A percentile compares a stretch with the other conserved stretches of the same genome.
Conservation (phyloP, 2,113 vertebrate species). For the Prochilodus magdalenae region DNA sequence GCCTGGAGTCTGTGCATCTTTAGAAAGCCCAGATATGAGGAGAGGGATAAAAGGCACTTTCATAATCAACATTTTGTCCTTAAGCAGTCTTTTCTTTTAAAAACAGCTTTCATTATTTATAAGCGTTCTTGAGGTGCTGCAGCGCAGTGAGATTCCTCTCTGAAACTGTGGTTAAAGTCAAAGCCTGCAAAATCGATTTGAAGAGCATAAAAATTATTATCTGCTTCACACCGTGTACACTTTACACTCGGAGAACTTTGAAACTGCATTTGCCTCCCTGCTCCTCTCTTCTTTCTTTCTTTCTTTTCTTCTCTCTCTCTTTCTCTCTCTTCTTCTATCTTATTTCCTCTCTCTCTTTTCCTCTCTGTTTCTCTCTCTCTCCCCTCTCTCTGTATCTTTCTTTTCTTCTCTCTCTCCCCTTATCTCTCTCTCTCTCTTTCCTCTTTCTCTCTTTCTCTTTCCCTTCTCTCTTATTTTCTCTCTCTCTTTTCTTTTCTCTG, state of each 20-base stretch:
- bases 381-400: not conserved
- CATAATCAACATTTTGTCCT: slow-evolving; percentile 88
- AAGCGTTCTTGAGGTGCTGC: slow-evolving; percentile 94
- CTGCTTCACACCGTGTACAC: slow-evolving; percentile 84
- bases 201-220: slow-evolving; percentile 98
- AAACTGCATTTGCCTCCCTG: not conserved
- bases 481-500: not conserved
- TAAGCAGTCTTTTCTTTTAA: slow-evolving; percentile 89
- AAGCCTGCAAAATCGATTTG: slow-evolving; percentile 98
- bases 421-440: no score
- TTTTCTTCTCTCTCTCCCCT: not conserved
- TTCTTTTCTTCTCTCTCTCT: not conserved
- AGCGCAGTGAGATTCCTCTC: slow-evolving; percentile 89
- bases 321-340: not conserved
- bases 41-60: slow-evolving; percentile 77
- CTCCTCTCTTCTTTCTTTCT: not conserved
- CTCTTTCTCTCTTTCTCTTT: not conserved
- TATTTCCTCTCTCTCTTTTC: not conserved
- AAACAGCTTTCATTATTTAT: slow-evolving; percentile 99
- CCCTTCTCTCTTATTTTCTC: not conserved
- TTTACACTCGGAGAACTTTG: slow-evolving; percentile 36
- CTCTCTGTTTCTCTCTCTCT: not conserved
- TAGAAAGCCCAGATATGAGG: slow-evolving; percentile 74
- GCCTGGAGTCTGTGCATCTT: slow-evolving; percentile 76
- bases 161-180: slow-evolving; percentile 88